Evolutionary conservation across 2,797 vertebrate species (phyloP), one percentile per base, ranked within the genome.

Genomic region (Chelon auratus): DNA sequence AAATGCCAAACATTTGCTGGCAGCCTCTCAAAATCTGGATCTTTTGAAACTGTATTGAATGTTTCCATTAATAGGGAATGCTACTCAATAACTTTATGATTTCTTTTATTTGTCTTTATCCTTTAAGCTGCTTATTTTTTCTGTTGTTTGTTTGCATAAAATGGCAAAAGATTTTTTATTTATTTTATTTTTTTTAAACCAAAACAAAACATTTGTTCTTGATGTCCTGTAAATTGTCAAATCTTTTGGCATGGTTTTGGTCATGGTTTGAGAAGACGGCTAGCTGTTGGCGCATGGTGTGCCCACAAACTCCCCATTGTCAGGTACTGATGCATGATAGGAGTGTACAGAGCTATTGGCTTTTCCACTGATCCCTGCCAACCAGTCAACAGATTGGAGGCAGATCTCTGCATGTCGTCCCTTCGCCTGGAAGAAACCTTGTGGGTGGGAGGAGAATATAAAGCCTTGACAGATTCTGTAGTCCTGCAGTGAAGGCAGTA

Each of bases 331-430:
- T 73, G 76, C 68, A 61, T 79, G 69, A 77, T 63, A 60, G 67
- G 83, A 71, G 62, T 37, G 50, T 62, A 6, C 79, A 45, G 66
- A 72, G 48, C 8, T 62, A 76, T 65, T 64, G 71, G 64, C 47
- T 52, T 79, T 76, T 82, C 43, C 45, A 14, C 57, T 73, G 37
- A 70, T 74, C 24, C 18, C 55, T 82, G 85, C 83, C 88, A 87
- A 78, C 69, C 43, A 40, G 57, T 75, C 75, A 80, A 72, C 87
- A 90, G 84, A 89, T 80, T 89, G 90, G 77, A 52, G 68, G 72
- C 66, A 43, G 74, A 68, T 80, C 67, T 54, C 67, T 0, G 43
- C 39, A 13, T 70, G 77, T 47, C 2, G 30, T 50, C 3, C 12
- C 58, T 78, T 40, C 3, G 69, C 68, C 86, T 39, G 50, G 72